Conservation (phyloP, 2,888 invertebrate genomes). For the Athetis lepigone region DNA sequence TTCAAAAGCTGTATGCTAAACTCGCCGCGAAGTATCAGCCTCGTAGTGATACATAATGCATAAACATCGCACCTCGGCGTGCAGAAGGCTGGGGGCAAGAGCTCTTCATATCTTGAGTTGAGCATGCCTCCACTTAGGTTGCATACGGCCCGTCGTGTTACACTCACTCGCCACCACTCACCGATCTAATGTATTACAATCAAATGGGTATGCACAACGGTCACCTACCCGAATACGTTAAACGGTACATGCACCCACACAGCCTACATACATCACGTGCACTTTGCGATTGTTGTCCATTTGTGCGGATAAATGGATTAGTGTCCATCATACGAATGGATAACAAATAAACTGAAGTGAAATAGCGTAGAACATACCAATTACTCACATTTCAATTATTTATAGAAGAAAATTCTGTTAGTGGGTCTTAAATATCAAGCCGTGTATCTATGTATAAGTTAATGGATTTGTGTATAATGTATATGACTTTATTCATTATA, state of each 20-base stretch:
- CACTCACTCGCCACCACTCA: slow-evolving; percentile 61
- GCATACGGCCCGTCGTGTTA: slow-evolving; percentile 62
- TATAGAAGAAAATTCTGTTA: background rate
- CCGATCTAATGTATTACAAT: slow-evolving; percentile 62
- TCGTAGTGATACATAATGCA: slow-evolving; percentile 75
- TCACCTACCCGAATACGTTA: slow-evolving; percentile 26
- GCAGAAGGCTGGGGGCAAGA: slow-evolving; percentile 71
- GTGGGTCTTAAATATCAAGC: background rate
- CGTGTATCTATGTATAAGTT: slow-evolving; percentile 2
- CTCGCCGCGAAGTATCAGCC: slow-evolving; percentile 67
- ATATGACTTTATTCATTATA: background rate
- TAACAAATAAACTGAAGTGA: slow-evolving; percentile 22
- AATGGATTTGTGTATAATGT: background rate
- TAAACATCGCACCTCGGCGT: slow-evolving; percentile 74
- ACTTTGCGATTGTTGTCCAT: slow-evolving; percentile 36
- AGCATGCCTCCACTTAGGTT: slow-evolving; percentile 70
- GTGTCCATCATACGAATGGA: background rate
- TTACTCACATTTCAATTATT: background rate
- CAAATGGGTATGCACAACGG: slow-evolving; percentile 44
- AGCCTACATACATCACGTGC: slow-evolving; percentile 26
- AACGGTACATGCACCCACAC: slow-evolving; percentile 29
- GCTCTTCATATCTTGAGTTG: slow-evolving; percentile 76
- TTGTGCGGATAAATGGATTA: slow-evolving; percentile 39
- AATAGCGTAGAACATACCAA: slow-evolving; percentile 1
- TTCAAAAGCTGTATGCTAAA: slow-evolving; percentile 69